Conservation (phyloP, 2,113 vertebrate genomes). For the Bos javanicus region DNA sequence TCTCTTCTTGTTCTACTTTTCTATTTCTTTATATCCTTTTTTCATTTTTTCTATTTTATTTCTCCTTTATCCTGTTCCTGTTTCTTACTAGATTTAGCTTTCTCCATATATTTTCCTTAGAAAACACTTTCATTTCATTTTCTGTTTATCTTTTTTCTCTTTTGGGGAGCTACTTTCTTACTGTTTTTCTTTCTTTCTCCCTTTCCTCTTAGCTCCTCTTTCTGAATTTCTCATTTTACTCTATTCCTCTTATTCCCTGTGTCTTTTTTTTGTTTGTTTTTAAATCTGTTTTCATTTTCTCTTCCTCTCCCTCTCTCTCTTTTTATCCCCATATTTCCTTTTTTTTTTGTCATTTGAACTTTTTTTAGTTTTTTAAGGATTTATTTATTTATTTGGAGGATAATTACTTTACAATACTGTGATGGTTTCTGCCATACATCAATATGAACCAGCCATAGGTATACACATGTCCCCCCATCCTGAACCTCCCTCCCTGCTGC, state of each 20-base stretch:
- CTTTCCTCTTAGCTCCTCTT: neutral
- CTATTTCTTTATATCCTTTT: neutral
- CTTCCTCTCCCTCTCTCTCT: neutral
- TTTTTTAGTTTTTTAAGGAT: neutral
- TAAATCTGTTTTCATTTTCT: neutral
- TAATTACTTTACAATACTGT: neutral
- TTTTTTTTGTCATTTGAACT: neutral
- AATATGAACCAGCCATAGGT: neutral
- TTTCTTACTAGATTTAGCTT: constrained; percentile 16
- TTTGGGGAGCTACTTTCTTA: neutral
- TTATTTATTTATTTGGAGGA: neutral
- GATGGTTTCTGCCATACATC: neutral
- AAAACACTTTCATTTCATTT: neutral
- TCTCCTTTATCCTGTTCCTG: neutral
- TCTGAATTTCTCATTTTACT: neutral
- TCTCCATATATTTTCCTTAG: neutral
- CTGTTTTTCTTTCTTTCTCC: neutral
- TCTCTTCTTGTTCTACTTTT: neutral
- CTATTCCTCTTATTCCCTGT: neutral
- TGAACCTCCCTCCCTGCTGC: neutral
- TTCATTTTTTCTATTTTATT: neutral
- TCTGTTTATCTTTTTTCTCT: neutral
- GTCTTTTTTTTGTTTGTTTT: neutral
- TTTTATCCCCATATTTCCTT: neutral
- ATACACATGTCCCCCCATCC: neutral